phyloP scores from a whole-genome alignment of 1,140 invertebrate genomes.

The Battus philenor region DNA sequence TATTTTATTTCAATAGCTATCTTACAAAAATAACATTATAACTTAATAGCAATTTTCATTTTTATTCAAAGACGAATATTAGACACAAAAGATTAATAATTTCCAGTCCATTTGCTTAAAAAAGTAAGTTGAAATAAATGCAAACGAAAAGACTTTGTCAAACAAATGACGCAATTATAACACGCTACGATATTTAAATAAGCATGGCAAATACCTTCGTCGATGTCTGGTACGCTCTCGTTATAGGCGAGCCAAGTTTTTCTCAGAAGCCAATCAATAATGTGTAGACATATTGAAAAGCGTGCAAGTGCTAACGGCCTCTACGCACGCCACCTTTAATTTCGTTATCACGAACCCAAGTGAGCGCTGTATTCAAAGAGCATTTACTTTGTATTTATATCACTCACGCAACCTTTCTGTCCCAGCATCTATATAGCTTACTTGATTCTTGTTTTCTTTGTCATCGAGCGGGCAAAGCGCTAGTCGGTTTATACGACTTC shows the following conservation, averaged over 20 bases:
- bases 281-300: conserved; percentile 60
- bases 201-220: conserved; percentile 3
- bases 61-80: no score
- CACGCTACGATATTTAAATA: conserved; percentile 2
- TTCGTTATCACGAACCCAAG: conserved; percentile 26
- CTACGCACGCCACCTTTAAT: conserved; percentile 45
- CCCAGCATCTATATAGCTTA: conserved; percentile 11
- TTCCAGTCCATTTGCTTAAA: no score
- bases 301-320: conserved; percentile 38
- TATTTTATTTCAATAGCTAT: no score
- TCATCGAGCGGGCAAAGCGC: conserved; percentile 4
- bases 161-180: conserved; percentile 11
- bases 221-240: conserved; percentile 22
- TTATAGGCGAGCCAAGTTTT: conserved; percentile 58
- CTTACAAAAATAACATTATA: no score
- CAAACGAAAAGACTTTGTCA: no score
- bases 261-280: conserved; percentile 64
- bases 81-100: no score
- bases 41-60: no score
- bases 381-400: conserved; percentile 29
- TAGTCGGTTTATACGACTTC: conserved; percentile 6
- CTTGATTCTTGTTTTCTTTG: conserved; percentile 8
- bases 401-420: conserved; percentile 13
- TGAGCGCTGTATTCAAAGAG: conserved; percentile 29
- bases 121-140: no score